These are phyloP conservation scores for Oxytorus armatus DNA, from an alignment of 2,888 invertebrate genomes.

Conservation along the genomic window DNA sequence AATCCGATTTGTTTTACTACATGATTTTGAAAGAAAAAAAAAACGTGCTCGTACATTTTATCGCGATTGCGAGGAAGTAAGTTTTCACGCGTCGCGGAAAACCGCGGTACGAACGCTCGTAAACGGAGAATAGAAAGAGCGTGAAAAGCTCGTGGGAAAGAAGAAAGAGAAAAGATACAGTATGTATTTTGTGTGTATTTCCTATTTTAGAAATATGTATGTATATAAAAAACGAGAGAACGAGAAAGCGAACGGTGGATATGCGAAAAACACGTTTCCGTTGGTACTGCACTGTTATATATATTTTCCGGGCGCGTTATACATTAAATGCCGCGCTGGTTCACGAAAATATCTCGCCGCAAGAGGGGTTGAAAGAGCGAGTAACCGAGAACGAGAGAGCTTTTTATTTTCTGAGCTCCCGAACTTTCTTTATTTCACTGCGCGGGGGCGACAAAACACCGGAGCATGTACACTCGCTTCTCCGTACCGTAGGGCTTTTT, in stretches of 20 bases:
- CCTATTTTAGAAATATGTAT: no score
- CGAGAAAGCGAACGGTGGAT: no score
- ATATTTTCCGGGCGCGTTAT: slow-evolving; percentile 39
- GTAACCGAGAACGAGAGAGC: slow-evolving; percentile 34
- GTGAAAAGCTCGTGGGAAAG: slow-evolving; percentile 29
- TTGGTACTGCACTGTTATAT: no score
- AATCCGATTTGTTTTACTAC: slow-evolving; percentile 53
- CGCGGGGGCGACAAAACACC: slow-evolving; percentile 40
- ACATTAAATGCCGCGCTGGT: slow-evolving; percentile 50
- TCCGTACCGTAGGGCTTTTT: slow-evolving; percentile 44
- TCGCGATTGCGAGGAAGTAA: slow-evolving; percentile 8
- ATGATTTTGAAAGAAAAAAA: no score
- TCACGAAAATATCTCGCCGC: slow-evolving; percentile 10
- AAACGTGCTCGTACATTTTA: slow-evolving; percentile 30
- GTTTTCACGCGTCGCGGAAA: slow-evolving; percentile 42
- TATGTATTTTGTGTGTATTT: background rate
- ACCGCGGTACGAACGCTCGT: slow-evolving; percentile 45
- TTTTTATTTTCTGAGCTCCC: slow-evolving; percentile 61
- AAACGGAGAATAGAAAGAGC: slow-evolving; percentile 38
- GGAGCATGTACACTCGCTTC: slow-evolving; percentile 29
- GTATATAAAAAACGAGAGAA: no score
- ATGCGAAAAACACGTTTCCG: no score
- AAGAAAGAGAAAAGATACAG: background rate
- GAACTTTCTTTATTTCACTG: slow-evolving; percentile 62
- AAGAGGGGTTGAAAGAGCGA: slow-evolving; percentile 25